These are phyloP conservation scores for Siniperca knerii DNA, from an alignment of 2,113 vertebrate genomes.

Conservation along the genomic window DNA sequence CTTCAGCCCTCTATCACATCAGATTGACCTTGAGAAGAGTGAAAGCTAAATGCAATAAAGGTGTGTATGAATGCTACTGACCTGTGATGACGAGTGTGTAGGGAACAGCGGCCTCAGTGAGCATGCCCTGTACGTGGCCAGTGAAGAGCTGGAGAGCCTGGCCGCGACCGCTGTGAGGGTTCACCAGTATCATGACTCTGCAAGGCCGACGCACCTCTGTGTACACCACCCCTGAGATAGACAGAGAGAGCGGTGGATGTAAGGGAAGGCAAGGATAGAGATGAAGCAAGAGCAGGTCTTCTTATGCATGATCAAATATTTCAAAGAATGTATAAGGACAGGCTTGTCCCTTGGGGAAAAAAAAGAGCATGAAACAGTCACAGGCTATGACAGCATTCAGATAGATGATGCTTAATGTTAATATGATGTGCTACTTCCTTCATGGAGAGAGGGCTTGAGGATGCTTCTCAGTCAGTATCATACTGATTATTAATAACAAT, in stretches of 20 bases:
- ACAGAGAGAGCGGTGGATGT: constrained; percentile 27
- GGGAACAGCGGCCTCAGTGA: constrained; percentile 85
- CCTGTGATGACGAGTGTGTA: constrained; percentile 88
- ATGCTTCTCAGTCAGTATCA: constrained; percentile 32
- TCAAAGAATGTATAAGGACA: constrained; percentile 39
- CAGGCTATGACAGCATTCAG: constrained; percentile 30
- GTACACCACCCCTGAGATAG: constrained; percentile 49
- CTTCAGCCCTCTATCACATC: not conserved
- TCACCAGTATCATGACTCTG: constrained; percentile 88
- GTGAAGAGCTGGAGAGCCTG: constrained; percentile 87
- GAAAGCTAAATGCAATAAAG: not conserved
- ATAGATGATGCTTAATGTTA: constrained; percentile 40
- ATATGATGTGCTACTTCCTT: constrained; percentile 34
- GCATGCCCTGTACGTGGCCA: constrained; percentile 85
- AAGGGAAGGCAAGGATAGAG: constrained; percentile 1
- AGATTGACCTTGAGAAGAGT: constrained; percentile 15
- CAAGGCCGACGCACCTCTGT: constrained; percentile 77
- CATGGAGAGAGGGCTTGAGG: constrained; percentile 5
- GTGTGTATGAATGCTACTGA: constrained; percentile 65
- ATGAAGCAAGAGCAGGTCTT: constrained; percentile 5
- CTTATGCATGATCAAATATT: constrained; percentile 25
- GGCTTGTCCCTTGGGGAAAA: constrained; percentile 12
- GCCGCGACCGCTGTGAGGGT: constrained; percentile 88
- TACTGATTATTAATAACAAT: constrained; percentile 41
- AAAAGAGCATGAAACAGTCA: constrained; percentile 26